Percentiles rank a stretch among this genome's conserved stretches.
Evolutionary conservation across 1,140 invertebrate genomes (phyloP).

Genomic region (Psilanteris sp.): DNA sequence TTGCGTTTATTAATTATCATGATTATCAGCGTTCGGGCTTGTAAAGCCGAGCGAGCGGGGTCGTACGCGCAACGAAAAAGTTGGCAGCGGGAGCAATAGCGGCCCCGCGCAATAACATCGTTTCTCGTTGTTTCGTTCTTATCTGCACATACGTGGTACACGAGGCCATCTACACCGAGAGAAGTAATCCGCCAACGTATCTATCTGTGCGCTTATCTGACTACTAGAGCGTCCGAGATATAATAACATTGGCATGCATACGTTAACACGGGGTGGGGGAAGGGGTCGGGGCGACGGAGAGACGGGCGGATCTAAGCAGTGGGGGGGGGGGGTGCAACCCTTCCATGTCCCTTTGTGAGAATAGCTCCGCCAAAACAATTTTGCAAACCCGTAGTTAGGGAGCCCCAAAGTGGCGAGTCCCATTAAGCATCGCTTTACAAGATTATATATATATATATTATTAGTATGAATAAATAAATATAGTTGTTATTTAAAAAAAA

Average conservation of each 20-base stretch:
- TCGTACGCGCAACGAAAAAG: slow-evolving; percentile 39
- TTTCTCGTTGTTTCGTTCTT: slow-evolving; percentile 53
- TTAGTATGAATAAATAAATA: no score
- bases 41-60: slow-evolving; percentile 15
- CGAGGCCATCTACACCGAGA: slow-evolving; percentile 48
- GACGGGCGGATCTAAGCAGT: no score
- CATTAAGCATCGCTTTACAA: no score
- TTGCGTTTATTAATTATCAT: slow-evolving; percentile 48
- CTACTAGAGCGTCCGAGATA: slow-evolving; percentile 59
- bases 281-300: no score
- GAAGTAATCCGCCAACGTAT: slow-evolving; percentile 62
- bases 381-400: no score
- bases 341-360: no score
- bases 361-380: no score
- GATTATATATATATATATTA: no score
- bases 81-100: slow-evolving; percentile 24
- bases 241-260: slow-evolving; percentile 62
- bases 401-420: no score
- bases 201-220: slow-evolving; percentile 57
- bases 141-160: slow-evolving; percentile 51
- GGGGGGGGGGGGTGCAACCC: no score
- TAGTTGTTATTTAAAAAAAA: no score
- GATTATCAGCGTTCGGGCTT: slow-evolving; percentile 33
- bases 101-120: slow-evolving; percentile 57
- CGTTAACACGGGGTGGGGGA: slow-evolving; percentile 38